Percentiles rank a stretch among this genome's conserved stretches.
Conservation (phyloP, 2,113 vertebrate genomes). For the Dromiciops gliroides region DNA sequence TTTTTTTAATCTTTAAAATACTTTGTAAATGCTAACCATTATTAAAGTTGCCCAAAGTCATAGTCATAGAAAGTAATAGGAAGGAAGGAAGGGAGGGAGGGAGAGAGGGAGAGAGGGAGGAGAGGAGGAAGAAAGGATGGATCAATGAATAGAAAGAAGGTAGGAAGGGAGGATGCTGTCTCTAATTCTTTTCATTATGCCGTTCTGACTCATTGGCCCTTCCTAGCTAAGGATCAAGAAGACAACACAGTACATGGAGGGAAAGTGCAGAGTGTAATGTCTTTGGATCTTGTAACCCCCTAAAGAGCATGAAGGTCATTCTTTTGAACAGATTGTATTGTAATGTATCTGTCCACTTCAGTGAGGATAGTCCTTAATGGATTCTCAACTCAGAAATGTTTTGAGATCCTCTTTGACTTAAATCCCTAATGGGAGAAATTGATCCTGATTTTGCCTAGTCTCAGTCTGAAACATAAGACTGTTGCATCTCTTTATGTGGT, state of each 20-base stretch:
- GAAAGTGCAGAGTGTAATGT: background rate
- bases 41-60: background rate
- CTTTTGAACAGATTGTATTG: background rate
- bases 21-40: background rate
- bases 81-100: too few species aligned
- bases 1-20: background rate
- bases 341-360: background rate
- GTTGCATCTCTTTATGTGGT: too few species aligned
- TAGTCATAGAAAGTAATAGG: too few species aligned
- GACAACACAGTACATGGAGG: background rate
- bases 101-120: too few species aligned
- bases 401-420: conserved; percentile 60
- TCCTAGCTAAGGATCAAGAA: background rate
- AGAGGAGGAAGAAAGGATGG: too few species aligned
- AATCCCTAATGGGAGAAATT: conserved; percentile 57
- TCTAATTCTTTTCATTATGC: background rate
- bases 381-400: conserved; percentile 19
- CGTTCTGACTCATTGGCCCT: background rate
- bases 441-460: conserved; percentile 28
- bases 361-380: background rate
- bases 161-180: too few species aligned
- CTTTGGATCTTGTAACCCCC: background rate
- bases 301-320: background rate
- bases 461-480: conserved; percentile 26
- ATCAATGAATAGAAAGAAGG: too few species aligned